These are phyloP conservation scores for Onychostruthus taczanowskii DNA, from an alignment of 2,113 vertebrate genomes.

Conservation along the genomic window DNA sequence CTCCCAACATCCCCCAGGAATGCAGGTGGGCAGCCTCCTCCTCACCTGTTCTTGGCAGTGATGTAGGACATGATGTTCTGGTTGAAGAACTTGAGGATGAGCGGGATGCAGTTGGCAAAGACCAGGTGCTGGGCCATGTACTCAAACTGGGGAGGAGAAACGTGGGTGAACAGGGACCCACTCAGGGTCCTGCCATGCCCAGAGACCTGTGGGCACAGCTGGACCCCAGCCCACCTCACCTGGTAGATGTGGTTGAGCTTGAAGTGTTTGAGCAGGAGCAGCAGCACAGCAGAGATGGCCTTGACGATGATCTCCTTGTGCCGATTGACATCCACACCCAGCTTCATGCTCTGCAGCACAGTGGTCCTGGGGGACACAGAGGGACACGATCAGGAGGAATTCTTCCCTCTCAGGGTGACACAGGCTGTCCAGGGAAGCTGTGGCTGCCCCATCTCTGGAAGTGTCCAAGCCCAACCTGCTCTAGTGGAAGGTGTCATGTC, in stretches of 20 bases:
- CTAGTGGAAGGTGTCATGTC: not conserved
- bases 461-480: not conserved
- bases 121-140: slow-evolving; percentile 99
- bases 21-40: not conserved
- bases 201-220: rapidly evolving
- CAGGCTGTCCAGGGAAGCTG: not conserved
- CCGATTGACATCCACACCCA: slow-evolving; percentile 94
- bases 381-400: not conserved
- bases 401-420: not conserved
- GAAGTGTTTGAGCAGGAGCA: slow-evolving; percentile 96
- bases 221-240: slow-evolving; percentile 56
- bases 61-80: slow-evolving; percentile 99
- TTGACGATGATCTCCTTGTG: slow-evolving; percentile 99
- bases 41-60: slow-evolving; percentile 96
- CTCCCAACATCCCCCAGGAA: not conserved
- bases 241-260: slow-evolving; percentile 97
- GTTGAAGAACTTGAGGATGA: slow-evolving; percentile 99
- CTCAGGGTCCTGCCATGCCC: not conserved
- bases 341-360: slow-evolving; percentile 97
- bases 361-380: slow-evolving; percentile 82
- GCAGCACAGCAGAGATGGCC: slow-evolving; percentile 92
- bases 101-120: slow-evolving; percentile 97
- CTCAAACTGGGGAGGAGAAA: slow-evolving; percentile 84
- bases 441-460: not conserved
- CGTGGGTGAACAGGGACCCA: not conserved